Percentiles rank a stretch among this genome's conserved stretches.
phyloP scores from a whole-genome alignment of 2,888 invertebrate species.

The Operophtera brumata region DNA sequence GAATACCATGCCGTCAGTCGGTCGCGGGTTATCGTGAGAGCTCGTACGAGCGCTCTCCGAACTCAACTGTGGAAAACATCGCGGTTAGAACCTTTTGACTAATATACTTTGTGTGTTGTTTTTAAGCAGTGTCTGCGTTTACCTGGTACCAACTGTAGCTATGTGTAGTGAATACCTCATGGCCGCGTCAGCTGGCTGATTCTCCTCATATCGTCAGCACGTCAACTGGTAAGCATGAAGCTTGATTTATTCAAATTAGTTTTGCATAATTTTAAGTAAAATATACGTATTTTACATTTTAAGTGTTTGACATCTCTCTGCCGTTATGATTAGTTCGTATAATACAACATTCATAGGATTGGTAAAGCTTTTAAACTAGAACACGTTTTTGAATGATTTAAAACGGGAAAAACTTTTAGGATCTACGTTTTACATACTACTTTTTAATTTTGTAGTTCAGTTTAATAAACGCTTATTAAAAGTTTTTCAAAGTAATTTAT shows the following conservation, averaged over 20 bases:
- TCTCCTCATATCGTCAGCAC: conserved; percentile 44
- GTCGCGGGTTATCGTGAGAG: neutral
- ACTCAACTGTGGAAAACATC: conserved; percentile 11
- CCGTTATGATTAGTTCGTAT: neutral
- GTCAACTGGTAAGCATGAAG: conserved; percentile 60
- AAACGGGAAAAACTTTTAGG: no score
- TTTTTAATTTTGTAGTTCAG: no score
- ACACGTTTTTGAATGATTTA: no score
- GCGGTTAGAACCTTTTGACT: conserved; percentile 22
- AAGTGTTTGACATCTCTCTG: neutral
- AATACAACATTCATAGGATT: neutral
- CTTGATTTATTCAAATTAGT: neutral
- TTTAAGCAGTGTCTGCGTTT: conserved; percentile 3
- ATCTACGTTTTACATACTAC: no score
- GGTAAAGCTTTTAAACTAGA: neutral
- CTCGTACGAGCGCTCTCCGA: neutral
- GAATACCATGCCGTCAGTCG: conserved; percentile 5
- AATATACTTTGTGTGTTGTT: conserved; percentile 11
- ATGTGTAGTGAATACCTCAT: conserved; percentile 62
- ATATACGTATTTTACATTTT: neutral
- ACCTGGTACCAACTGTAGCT: conserved; percentile 23
- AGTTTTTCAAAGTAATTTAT: no score
- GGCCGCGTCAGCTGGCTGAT: conserved; percentile 44
- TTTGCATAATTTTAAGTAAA: neutral
- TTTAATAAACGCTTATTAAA: no score